Evolutionary conservation across 1,140 invertebrate genomes (phyloP).

Genomic region (Papilio helenus): DNA sequence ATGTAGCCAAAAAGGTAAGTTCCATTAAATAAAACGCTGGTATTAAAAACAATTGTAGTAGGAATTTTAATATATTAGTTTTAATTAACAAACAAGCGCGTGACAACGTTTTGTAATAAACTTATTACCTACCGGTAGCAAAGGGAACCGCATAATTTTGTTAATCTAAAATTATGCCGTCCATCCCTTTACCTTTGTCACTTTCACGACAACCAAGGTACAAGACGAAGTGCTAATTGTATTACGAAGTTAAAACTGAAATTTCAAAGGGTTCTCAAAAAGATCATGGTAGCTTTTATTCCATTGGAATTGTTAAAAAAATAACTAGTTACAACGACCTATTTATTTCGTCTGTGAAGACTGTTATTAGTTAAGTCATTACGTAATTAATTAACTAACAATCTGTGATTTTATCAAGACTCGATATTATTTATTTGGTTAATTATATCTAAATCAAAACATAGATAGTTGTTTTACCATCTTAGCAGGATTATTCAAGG

Average conservation of each 20-base stretch:
- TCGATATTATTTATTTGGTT: not conserved
- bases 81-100: not conserved
- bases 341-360: not conserved
- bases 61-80: not conserved
- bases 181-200: slow-evolving; percentile 12
- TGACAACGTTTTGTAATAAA: slow-evolving; percentile 7
- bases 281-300: not conserved
- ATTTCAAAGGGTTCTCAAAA: not conserved
- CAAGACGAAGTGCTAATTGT: slow-evolving; percentile 6
- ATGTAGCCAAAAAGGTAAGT: too few relatives aligned
- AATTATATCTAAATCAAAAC: not conserved
- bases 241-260: not conserved
- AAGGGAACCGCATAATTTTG: slow-evolving; percentile 10
- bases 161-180: slow-evolving; percentile 1
- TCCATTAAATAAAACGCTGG: too few relatives aligned
- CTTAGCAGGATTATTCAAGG: not conserved
- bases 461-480: not conserved
- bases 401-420: not conserved
- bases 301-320: not conserved
- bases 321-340: not conserved
- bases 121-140: not conserved
- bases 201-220: not conserved
- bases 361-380: not conserved
- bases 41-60: not conserved
- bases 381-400: not conserved